Base-by-base conservation (phyloP, 2,888 invertebrate species). In the Gibbula magus region DNA sequence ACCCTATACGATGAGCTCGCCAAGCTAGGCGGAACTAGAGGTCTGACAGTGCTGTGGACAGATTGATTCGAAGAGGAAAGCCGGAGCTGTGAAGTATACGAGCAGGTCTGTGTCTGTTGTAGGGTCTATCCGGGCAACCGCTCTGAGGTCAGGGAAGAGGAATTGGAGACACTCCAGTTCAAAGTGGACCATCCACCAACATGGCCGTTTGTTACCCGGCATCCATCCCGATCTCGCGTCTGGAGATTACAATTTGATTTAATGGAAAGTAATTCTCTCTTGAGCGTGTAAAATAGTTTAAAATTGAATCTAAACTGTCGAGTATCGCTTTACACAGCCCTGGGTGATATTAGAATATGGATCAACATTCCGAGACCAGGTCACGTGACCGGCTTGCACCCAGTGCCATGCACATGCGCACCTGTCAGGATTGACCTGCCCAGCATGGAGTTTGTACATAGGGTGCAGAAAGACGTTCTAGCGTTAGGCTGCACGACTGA, bases 241-340 rank as follows among this genome's bases (percentile, higher is more conserved):
- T 61, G 16, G 61, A 61, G 61, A 61, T 61, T 61, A 61, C 61
- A 61, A 61, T 25, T 10, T 61, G 61, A 61, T 61, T 61, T 61
- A 61, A 25, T 29, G 29, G 61, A 61, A 61, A 61, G 61, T 61
- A 61, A 61, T 61, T 61, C 61, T 61, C 61, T 25, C 61, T 61
- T 61, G 61, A 61, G 61, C 61, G 61, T 61, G 61, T 61, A 61
- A 61, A 61, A 61, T 61, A 61, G 61, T 61, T 61, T 61, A 61
- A 61, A 61, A 61, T 61, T 61, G 61, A 61, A 61, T 61, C 25
- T 16, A 61, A 29, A 25, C 29, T 61, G 61, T 61, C 61, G 61
- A 61, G 61, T 61, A 61, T 61, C 61, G 61, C 61, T 61, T 61
- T 61, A 25, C 61, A 29, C 29, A 61, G n/a, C 61, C 61, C 61